A percentile compares a stretch with the other conserved stretches of the same genome.
These are phyloP conservation scores for Rhinoderma darwinii DNA, from an alignment of 2,113 vertebrate species.

Conservation along the genomic window DNA sequence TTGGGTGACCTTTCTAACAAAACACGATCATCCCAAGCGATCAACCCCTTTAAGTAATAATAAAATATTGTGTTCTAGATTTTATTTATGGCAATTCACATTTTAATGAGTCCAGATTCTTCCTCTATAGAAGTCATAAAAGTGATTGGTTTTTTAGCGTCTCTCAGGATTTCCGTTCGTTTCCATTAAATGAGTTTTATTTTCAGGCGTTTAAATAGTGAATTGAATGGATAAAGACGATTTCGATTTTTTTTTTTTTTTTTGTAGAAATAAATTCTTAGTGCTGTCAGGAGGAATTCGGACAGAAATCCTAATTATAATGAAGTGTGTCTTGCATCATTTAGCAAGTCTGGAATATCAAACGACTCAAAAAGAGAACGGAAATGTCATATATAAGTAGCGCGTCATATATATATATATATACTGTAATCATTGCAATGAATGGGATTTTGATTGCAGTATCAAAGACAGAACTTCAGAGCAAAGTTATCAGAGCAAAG, in stretches of 20 bases:
- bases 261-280: not conserved
- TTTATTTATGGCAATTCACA: not conserved
- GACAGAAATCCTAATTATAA: not conserved
- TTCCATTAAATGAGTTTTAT: not conserved
- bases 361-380: not conserved
- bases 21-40: too few relatives aligned
- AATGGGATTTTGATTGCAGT: not conserved
- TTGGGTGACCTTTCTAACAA: too few relatives aligned
- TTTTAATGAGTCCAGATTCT: not conserved
- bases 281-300: not conserved
- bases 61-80: not conserved
- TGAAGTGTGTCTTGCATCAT: not conserved
- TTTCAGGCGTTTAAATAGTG: not conserved
- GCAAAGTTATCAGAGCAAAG: too few relatives aligned
- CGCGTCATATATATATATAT: not conserved
- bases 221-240: not conserved
- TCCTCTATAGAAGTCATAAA: not conserved
- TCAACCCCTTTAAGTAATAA: too few relatives aligned
- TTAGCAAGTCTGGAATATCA: not conserved
- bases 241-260: not conserved
- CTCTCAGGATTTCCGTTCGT: not conserved
- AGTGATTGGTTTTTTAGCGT: not conserved
- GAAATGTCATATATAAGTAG: not conserved
- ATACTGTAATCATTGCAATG: not conserved
- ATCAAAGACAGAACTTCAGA: not conserved